Base-by-base conservation (phyloP, 2,888 invertebrate genomes). In the Metalampra italica region DNA sequence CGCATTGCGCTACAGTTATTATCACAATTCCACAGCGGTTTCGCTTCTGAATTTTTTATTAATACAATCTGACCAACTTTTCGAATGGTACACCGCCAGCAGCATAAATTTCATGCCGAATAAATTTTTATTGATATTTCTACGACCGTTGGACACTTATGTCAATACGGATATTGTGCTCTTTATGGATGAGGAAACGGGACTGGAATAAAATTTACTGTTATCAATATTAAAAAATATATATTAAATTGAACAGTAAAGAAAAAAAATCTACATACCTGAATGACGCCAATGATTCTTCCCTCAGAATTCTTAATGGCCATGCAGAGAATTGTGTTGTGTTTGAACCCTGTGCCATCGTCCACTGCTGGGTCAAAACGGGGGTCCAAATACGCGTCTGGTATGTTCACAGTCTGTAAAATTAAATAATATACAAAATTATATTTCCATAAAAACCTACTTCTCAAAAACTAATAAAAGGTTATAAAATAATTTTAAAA, bases 291-390 rank as follows among this genome's bases (percentile, higher is more conserved):
- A 69, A 98, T 96, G 62, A 98, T 97, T 75, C 95, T 94, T 46
- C 95, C 95, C 57, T 94, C 92, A 0, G 97, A 96, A 84, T 97
- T 98, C 86, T 97, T 97, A 70, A 98, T 97, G 46, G 98, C 96
- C 97, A 98, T 97, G 79, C 98, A 98, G 30, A 98, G 92, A 61
- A 98, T 95, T 56, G 95, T 96, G 74, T 93, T 94, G 88, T 98
- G 98, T 66, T 92, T 93, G 89, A 97, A 98, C 53, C 92, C 92
- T 38, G 93, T 92, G 46, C 92, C 94, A 40, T 95, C 94, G 79
- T 98, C 98, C 41, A 96, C 96, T 36, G 93, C 93, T 0, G 94
- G 91, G 86, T 98, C 98, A 86, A 98, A 98, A 58, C 96, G 92
- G 44, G 93, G 89, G 80, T 98, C 98, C 59, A 94, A 93, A 75